A percentile compares a stretch with the other conserved stretches of the same genome.
These are phyloP conservation scores for Agriopis marginaria DNA, from an alignment of 2,888 invertebrate genomes.

Conservation along the genomic window DNA sequence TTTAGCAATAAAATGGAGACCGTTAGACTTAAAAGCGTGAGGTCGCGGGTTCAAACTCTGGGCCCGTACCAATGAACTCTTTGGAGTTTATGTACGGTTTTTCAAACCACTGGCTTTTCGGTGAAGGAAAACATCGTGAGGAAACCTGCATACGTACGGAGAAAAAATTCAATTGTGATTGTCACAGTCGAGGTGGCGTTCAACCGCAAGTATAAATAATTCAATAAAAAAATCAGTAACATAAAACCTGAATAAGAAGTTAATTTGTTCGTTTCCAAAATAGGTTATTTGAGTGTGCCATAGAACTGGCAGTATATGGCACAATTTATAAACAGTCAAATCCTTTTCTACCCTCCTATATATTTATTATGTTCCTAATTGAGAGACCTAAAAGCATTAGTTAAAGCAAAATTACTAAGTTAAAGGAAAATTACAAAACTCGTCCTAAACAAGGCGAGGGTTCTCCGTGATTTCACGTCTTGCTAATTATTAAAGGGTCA, in stretches of 20 bases:
- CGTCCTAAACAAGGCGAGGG: conserved; percentile 1
- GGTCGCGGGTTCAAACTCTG: too few species aligned
- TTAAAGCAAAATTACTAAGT: conserved; percentile 9
- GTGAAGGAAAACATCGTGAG: too few species aligned
- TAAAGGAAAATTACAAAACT: conserved; percentile 7
- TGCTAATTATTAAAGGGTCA: conserved; percentile 7
- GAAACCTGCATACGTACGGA: too few species aligned
- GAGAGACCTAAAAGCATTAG: conserved; percentile 18
- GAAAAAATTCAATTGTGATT: too few species aligned
- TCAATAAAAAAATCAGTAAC: not conserved
- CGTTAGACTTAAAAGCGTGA: too few species aligned
- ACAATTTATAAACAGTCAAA: conserved; percentile 1
- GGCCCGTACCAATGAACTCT: too few species aligned
- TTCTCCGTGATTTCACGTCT: conserved; percentile 8
- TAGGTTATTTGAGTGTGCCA: conserved; percentile 2
- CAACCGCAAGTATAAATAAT: too few species aligned
- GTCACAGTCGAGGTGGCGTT: too few species aligned
- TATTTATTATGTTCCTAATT: conserved; percentile 22
- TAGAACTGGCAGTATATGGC: not conserved
- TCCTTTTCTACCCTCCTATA: conserved; percentile 11
- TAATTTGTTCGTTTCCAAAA: not conserved
- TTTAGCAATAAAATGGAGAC: too few species aligned
- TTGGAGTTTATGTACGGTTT: too few species aligned
- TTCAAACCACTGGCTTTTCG: too few species aligned
- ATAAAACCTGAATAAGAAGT: not conserved